Evolutionary conservation across 1,140 invertebrate genomes (phyloP).

Genomic region (Drosophila nasuta): DNA sequence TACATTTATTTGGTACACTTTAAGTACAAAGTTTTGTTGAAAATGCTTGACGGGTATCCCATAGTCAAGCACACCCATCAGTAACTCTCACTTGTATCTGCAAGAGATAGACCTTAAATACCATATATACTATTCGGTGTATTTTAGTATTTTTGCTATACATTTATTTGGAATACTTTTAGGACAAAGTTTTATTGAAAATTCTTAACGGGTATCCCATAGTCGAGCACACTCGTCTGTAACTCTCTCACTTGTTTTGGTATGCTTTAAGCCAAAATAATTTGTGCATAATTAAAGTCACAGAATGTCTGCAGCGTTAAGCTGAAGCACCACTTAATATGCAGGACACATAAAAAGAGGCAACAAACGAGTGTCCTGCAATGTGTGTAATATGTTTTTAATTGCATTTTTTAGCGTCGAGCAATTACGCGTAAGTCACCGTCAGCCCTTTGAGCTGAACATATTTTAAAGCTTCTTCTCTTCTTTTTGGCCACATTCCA

Average conservation of each 20-base stretch:
- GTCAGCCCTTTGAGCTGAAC: conserved; percentile 40
- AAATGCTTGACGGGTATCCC: no score
- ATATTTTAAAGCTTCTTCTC: conserved; percentile 42
- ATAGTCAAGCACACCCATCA: no score
- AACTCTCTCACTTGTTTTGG: not conserved
- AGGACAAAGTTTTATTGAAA: no score
- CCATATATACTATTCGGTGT: no score
- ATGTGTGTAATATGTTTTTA: conserved; percentile 59
- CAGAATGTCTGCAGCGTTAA: conserved; percentile 5
- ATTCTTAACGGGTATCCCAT: no score
- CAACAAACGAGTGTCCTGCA: conserved; percentile 8
- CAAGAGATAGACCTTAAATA: no score
- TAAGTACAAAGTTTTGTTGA: no score
- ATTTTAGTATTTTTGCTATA: no score
- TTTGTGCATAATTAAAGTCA: conserved; percentile 62
- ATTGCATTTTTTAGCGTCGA: conserved; percentile 58
- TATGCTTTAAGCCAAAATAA: conserved; percentile 53
- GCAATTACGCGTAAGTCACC: conserved; percentile 28
- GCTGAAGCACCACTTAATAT: conserved; percentile 37
- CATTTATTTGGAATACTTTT: no score
- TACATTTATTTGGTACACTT: no score
- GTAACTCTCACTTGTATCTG: no score
- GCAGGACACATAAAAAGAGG: conserved; percentile 28
- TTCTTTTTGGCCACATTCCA: conserved; percentile 6
- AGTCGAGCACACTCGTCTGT: no score